A percentile compares a stretch with the other conserved stretches of the same genome.
These are phyloP conservation scores for Trogon surrucura DNA, from an alignment of 2,113 vertebrate genomes.

Conservation along the genomic window DNA sequence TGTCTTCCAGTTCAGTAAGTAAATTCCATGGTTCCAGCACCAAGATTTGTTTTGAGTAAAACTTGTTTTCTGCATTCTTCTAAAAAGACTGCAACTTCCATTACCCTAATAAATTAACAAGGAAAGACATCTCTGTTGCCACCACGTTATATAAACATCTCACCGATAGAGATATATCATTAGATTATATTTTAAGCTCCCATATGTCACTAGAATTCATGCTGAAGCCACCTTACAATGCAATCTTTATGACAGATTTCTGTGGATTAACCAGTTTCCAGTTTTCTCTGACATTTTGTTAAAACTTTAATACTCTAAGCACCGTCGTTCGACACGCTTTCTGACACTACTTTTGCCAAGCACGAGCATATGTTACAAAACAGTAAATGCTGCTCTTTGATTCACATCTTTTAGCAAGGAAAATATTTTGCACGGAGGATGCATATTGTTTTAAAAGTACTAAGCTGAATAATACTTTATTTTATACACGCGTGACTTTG, in stretches of 20 bases:
- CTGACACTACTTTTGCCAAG: conserved; percentile 54
- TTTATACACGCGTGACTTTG: neutral
- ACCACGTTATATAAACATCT: conserved; percentile 74
- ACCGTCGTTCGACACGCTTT: conserved; percentile 67
- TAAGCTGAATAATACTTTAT: neutral
- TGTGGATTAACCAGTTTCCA: conserved; percentile 72
- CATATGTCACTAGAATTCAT: conserved; percentile 73
- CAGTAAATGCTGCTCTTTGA: conserved; percentile 8
- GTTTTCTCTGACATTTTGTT: conserved; percentile 75
- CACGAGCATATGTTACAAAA: conserved; percentile 66
- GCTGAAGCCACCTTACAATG: conserved; percentile 67
- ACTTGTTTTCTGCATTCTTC: neutral
- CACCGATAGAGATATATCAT: conserved; percentile 63
- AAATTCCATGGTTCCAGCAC: neutral
- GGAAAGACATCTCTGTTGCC: conserved; percentile 63
- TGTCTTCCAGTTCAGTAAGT: neutral
- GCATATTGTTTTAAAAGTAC: neutral
- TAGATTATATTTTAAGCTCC: conserved; percentile 78
- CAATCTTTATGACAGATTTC: conserved; percentile 77
- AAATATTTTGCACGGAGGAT: neutral
- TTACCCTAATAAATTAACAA: conserved; percentile 70
- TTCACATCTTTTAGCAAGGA: neutral
- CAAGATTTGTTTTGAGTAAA: neutral
- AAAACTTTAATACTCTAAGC: conserved; percentile 77
- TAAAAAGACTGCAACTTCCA: conserved; percentile 26